Evolutionary conservation across 2,888 invertebrate species (phyloP), one percentile per base, ranked within the genome.

Genomic region (Caenorhabditis sp.): DNA sequence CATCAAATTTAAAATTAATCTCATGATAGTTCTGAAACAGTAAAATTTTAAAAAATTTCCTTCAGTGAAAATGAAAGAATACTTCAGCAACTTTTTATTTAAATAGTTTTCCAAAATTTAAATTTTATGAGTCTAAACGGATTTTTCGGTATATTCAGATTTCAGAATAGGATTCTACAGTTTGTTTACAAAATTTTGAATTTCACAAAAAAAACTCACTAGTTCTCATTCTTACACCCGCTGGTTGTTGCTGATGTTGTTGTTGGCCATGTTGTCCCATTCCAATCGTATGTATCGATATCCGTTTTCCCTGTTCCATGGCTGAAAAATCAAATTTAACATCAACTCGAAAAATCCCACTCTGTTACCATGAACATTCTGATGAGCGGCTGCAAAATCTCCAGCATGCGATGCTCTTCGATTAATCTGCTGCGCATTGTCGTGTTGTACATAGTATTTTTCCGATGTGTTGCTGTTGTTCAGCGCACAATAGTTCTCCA

Each of bases 401-500:
- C 66, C 66, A 14, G 57, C 66, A 49, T 68, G 66, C 12, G 69
- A 68, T 0, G 69, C 63, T 58, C 73, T 67, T 59, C 67, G 57
- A 59, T 70, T 64, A 3, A 69, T 61, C 64, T 20, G 57, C 43
- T 14, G 31, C n/a, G 1, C 14, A 26, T 12, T 43, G 31, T 31
- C 31, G 31, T 31, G 4, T 4, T 31, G 31, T 10, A 10, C 10
- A 31, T 31, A 31, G 31, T 31, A 31, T 31, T 31, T 31, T 31
- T 31, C 31, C 31, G 31, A 31, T 10, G 31, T 7, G 10, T 38
- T 27, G 1, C 57, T 36, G 26, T 67, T 67, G 17, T 61, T 68
- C n/a, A 63, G 26, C 3, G 43, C 53, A 25, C 77, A 78, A 56
- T 76, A 78, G 52, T 75, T 80, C 23, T 85, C 83, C 31, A 85